A percentile compares a stretch with the other conserved stretches of the same genome.
Conservation (phyloP, 2,888 invertebrate genomes). For the Sinopyrophorus schimmeli region DNA sequence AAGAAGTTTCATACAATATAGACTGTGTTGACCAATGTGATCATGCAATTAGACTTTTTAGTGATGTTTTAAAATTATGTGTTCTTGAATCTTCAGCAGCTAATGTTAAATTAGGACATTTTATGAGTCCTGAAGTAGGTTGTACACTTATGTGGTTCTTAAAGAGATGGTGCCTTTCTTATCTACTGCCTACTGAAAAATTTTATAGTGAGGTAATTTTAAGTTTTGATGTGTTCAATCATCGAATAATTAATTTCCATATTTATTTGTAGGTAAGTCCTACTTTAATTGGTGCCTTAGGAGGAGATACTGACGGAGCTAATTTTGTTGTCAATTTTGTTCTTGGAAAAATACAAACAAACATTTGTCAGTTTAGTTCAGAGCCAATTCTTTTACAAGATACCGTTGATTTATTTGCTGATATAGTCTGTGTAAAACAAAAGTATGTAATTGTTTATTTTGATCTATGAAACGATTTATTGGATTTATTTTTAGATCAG, state of each 20-base stretch:
- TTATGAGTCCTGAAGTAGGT: conserved; percentile 79
- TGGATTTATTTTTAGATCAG: conserved; percentile 51
- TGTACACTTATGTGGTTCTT: conserved; percentile 79
- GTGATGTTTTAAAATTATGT: conserved; percentile 73
- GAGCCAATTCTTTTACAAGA: conserved; percentile 66
- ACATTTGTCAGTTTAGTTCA: conserved; percentile 63
- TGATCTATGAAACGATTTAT: background rate
- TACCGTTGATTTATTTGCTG: conserved; percentile 63
- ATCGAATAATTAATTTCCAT: conserved; percentile 15
- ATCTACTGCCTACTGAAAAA: conserved; percentile 66
- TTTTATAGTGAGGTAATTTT: conserved; percentile 60
- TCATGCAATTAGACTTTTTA: conserved; percentile 65
- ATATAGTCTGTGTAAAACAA: conserved; percentile 50
- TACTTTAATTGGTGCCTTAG: conserved; percentile 65
- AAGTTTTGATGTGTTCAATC: background rate
- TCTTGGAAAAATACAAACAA: conserved; percentile 66
- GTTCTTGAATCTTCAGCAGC: conserved; percentile 74
- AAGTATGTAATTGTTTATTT: conserved; percentile 44
- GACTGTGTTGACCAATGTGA: conserved; percentile 53
- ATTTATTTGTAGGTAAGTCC: conserved; percentile 60
- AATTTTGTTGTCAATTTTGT: conserved; percentile 66
- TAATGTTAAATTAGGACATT: conserved; percentile 66
- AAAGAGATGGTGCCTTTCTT: conserved; percentile 74
- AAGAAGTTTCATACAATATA: conserved; percentile 37
- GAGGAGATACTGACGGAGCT: conserved; percentile 67